Conservation (phyloP, 2,888 invertebrate genomes). For the Tyria jacobaeae region DNA sequence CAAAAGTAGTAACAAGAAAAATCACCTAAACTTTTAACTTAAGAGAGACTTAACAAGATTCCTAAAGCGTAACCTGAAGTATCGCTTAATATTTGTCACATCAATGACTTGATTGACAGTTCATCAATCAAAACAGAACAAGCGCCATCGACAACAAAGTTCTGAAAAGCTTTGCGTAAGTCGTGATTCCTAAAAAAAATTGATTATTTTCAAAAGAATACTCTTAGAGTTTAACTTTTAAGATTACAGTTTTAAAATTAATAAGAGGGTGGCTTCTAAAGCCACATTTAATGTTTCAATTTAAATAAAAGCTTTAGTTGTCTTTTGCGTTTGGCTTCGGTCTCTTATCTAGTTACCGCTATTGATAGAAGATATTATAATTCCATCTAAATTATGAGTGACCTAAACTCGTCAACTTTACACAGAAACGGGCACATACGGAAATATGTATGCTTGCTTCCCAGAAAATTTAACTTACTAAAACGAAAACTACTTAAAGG, state of each 20-base stretch:
- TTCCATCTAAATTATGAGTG: too few species aligned
- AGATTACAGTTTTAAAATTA: conserved; percentile 10
- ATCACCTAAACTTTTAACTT: conserved; percentile 30
- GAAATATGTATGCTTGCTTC: too few species aligned
- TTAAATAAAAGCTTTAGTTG: too few species aligned
- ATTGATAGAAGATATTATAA: too few species aligned
- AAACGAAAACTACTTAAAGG: too few species aligned
- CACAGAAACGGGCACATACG: too few species aligned
- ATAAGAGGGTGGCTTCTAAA: background rate
- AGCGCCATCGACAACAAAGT: conserved; percentile 45
- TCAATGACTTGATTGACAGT: conserved; percentile 55
- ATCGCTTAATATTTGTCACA: conserved; percentile 53
- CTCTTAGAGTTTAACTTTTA: conserved; percentile 8
- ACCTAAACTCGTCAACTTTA: too few species aligned
- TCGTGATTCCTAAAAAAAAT: conserved; percentile 33
- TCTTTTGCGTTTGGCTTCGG: too few species aligned
- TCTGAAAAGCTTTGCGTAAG: conserved; percentile 42
- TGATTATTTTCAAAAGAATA: conserved; percentile 25
- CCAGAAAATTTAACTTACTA: too few species aligned
- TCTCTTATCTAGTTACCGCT: too few species aligned
- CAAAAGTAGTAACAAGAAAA: conserved; percentile 18
- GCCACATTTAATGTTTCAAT: background rate
- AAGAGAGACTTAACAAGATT: conserved; percentile 24
- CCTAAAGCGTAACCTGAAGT: conserved; percentile 33
- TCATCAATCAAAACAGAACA: conserved; percentile 52